Base-by-base conservation (phyloP, 2,888 invertebrate genomes). In the Spodoptera littoralis region DNA sequence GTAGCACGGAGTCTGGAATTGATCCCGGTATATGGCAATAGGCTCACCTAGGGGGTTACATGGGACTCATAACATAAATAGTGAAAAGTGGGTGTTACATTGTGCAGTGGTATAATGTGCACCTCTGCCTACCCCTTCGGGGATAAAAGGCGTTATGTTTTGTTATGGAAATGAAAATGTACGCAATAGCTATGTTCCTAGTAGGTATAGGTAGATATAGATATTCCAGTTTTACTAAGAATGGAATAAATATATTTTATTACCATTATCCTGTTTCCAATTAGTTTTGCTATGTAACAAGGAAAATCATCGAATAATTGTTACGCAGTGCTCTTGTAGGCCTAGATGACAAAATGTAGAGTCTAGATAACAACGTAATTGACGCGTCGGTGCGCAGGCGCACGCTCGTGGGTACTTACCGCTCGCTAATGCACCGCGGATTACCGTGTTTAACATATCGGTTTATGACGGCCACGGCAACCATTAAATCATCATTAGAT, bases 401-500 rank as follows among this genome's bases (percentile, higher is more conserved):
- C 74, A 60, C 64, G 49, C 36, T 58, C 48, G 53, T 36, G 36
- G 36, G 36, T 70, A 80, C 49, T 57, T 61, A 64, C 57, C 55
- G 52, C 60, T 54, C 50, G 60, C 51, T 74, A 79, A 78, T 78
- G 66, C 60, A 64, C 61, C 48, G 44, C 42, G 61, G 68, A 70
- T 68, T 71, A 73, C 63, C 66, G 77, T 83, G 79, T 85, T 76
- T 62, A 73, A 82, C 76, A 79, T 80, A 85, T 84, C 69, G 74
- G 82, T 84, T 86, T 84, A 87, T 82, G 79, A 82, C 74, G 61
- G 63, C 79, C 77, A 79, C 80, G 70, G 70, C 61, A 70, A 76
- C 78, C 80, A 83, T 85, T 85, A 85, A 83, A 86, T 81, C 76
- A 84, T 83, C 82, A 83, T 86, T 87, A 84, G 69, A 76, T 72